A percentile compares a stretch with the other conserved stretches of the same genome.
These are phyloP conservation scores for Sycophila texana DNA, from an alignment of 2,888 invertebrate genomes.

Conservation along the genomic window DNA sequence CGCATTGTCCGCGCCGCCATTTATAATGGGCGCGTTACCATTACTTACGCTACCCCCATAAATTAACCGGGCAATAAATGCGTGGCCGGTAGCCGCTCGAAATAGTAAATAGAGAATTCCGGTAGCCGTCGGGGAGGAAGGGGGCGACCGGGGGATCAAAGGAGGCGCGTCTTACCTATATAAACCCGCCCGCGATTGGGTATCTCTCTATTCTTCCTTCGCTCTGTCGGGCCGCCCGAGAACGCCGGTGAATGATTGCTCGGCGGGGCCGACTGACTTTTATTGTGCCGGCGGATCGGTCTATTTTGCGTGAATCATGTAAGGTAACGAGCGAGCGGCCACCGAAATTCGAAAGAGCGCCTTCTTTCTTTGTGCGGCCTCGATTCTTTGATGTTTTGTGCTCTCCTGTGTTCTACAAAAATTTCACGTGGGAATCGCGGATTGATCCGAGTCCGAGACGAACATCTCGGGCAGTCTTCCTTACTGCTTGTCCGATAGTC, in stretches of 20 bases:
- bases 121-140: conserved; percentile 57
- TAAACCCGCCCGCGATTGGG: conserved; percentile 21
- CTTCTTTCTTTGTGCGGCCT: conserved; percentile 21
- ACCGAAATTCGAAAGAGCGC: conserved; percentile 37
- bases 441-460: conserved; percentile 6
- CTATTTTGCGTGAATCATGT: conserved; percentile 50
- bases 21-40: conserved; percentile 18
- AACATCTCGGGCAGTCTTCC: conserved; percentile 14
- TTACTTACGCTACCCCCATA: conserved; percentile 54
- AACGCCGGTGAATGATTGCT: conserved; percentile 41
- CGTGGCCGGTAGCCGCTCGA: conserved; percentile 58
- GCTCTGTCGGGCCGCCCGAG: not conserved
- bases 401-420: too few species aligned
- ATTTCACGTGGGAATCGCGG: conserved; percentile 28
- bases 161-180: conserved; percentile 16
- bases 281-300: conserved; percentile 38
- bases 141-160: conserved; percentile 57
- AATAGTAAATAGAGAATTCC: conserved; percentile 66
- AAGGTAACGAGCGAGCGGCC: conserved; percentile 34
- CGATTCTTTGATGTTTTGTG: not conserved
- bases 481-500: conserved; percentile 14
- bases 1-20: not conserved
- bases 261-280: conserved; percentile 46
- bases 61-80: conserved; percentile 67
- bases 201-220: conserved; percentile 49